Base-by-base conservation (phyloP, 2,113 vertebrate genomes). In the Astur gentilis region DNA sequence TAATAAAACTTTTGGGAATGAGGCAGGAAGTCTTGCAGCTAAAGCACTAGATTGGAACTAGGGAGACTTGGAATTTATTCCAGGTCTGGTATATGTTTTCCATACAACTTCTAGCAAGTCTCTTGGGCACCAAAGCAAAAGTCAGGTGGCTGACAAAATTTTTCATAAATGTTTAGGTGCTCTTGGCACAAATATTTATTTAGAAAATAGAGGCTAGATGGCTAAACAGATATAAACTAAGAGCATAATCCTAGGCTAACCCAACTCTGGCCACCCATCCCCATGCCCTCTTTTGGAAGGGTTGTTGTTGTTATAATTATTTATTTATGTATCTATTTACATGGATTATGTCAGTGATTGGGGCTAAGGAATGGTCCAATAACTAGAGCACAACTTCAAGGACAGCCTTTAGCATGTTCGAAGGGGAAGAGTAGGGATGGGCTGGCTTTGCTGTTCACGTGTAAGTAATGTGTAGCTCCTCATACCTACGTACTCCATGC, bases 401-500 rank as follows among this genome's bases (percentile, higher is more conserved):
- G 36, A 27, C 31, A 73, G 31, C 23, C 52, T 17, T 72, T 34
- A 62, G 40, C 31, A 15, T 4, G 15, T 25, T 42, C 0, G 36
- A 65, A 80, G 31, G 34, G 50, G 49, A 86, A 76, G 16, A 65
- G 40, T 8, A 42, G 29, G 49, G 52, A 61, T 20, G 34, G 40
- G 18, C 40, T 65, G 66, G 21, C 19, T 83, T 83, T 83, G 36
- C 67, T 81, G 60, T 38, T 19, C 15, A 16, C 8, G 2, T 6
- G 7, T 69, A 34, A 45, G 42, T 44, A 15, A 0, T 2, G 34
- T 34, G 49, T 76, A 83, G 26, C 38, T 84, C 65, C 52, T 90
- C 32, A 16, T 57, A 61, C 34, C 25, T 58, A 47, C 0, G 0
- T 26, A n/a, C 8, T 13, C 50, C 82, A 66, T 1, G 0, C n/a